These are phyloP conservation scores for Seira musarum DNA, from an alignment of 2,888 invertebrate species.

Conservation along the genomic window DNA sequence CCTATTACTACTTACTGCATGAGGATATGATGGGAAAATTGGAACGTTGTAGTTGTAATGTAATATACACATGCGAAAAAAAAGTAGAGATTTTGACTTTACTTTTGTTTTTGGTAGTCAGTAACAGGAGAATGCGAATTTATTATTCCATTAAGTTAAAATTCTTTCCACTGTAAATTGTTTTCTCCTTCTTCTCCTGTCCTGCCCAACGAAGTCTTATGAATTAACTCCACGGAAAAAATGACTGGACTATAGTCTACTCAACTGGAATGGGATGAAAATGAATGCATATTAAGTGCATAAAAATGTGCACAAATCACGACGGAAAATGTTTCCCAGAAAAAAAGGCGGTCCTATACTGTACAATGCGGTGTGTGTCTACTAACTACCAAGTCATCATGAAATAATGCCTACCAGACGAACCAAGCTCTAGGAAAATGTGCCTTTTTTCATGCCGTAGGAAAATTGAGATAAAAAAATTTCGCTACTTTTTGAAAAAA, in stretches of 20 bases:
- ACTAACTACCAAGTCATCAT: no score
- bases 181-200: constrained; percentile 33
- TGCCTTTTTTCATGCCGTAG: no score
- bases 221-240: constrained; percentile 30
- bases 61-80: not conserved
- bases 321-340: no score
- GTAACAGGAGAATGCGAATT: constrained; percentile 60
- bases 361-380: no score
- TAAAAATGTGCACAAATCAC: constrained; percentile 60
- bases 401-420: no score
- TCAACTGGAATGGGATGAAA: constrained; percentile 39
- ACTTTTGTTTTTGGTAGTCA: constrained; percentile 36
- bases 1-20: not conserved
- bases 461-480: no score
- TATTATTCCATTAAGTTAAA: constrained; percentile 62
- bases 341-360: no score
- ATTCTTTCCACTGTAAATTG: constrained; percentile 53
- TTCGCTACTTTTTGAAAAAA: no score
- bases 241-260: no score
- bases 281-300: constrained; percentile 61
- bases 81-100: not conserved
- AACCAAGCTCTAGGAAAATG: no score
- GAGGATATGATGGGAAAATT: not conserved
- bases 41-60: no score
- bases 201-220: constrained; percentile 5